Base-by-base conservation (phyloP, 2,888 invertebrate species). In the Folsomia candida region DNA sequence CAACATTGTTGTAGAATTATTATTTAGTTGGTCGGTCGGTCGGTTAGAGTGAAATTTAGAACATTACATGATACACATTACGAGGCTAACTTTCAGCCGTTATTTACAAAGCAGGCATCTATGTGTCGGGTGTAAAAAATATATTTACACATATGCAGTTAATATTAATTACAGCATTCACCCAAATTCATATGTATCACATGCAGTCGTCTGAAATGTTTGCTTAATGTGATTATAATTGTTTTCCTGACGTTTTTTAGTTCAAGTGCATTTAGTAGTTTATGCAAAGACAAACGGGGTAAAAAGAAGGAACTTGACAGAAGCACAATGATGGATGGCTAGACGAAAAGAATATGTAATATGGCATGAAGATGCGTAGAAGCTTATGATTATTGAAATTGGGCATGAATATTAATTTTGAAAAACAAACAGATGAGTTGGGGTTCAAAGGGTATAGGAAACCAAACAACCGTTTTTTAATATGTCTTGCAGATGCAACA, bases 391-490 rank as follows among this genome's bases (percentile, higher is more conserved):
- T n/a, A 54, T 54, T 54, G 18, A 54, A 54, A 54, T 14, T 54
- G n/a, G n/a, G n/a, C n/a, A 4, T 54, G 54, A 54, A 54, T 54
- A 54, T 54, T 54, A 54, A 54, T 54, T 54, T 54, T 54, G 54
- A 14, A 54, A 37, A 37, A 9, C 4, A 37, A 37, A 54, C 54
- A 14, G 54, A 54, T 54, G 20, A 54, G 54, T 14, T 47, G 47
- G 18, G 47, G 20, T 4, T 54, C 20, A 54, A 54, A 4, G 54
- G 20, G 20, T 4, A 9, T 37, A 14, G 37, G 14, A 37, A 37
- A 9, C 37, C 37, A 37, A 4, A 37, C 37, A 37, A 4, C 37
- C n/a, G n/a, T n/a, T n/a, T n/a, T n/a, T n/a, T n/a, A n/a, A n/a
- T n/a, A n/a, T n/a, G n/a, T n/a, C n/a, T n/a, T n/a, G n/a, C n/a